Percentiles rank a stretch among this genome's conserved stretches.
These are phyloP conservation scores for Drosophila nannoptera DNA, from an alignment of 1,140 invertebrate genomes.

Conservation along the genomic window DNA sequence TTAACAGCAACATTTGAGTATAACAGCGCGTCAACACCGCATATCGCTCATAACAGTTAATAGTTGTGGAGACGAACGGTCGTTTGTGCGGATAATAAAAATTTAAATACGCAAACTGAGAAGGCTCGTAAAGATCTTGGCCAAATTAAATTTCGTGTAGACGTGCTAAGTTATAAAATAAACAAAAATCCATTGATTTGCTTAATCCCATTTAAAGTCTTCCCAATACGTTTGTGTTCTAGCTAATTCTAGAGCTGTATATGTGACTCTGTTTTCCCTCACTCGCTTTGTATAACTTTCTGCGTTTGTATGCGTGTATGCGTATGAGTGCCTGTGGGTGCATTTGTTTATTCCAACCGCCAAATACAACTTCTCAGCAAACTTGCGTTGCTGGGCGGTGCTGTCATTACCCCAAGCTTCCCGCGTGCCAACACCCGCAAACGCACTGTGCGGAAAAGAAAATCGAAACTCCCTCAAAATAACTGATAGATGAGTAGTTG, in stretches of 20 bases:
- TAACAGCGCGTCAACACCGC: slow-evolving; percentile 2
- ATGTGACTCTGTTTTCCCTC: not conserved
- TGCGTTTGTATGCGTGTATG: slow-evolving; percentile 1
- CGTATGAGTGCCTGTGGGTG: slow-evolving; percentile 22
- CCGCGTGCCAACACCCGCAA: slow-evolving; percentile 1
- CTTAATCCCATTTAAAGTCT: slow-evolving; percentile 7
- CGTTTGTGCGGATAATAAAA: slow-evolving; percentile 31
- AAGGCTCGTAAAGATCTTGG: slow-evolving; percentile 22
- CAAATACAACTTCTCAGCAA: slow-evolving; percentile 40
- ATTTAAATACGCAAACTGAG: slow-evolving; percentile 15
- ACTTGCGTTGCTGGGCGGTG: slow-evolving; percentile 56
- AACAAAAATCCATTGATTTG: slow-evolving; percentile 26
- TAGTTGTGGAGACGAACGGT: slow-evolving; percentile 34
- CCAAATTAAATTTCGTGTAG: slow-evolving; percentile 24
- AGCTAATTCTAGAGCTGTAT: slow-evolving; percentile 5
- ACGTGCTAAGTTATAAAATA: slow-evolving; percentile 46
- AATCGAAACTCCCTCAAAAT: slow-evolving; percentile 64
- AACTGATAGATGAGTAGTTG: slow-evolving; percentile 17
- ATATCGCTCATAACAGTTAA: slow-evolving; percentile 25
- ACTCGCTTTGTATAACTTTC: not conserved
- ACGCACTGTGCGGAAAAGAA: slow-evolving; percentile 36
- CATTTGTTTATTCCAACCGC: slow-evolving; percentile 56
- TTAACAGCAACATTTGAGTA: slow-evolving; percentile 21
- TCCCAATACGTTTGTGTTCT: not conserved
- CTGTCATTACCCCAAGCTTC: slow-evolving; percentile 37